Evolutionary conservation across 2,888 invertebrate genomes (phyloP).

Genomic region (Mythimna ferrago): DNA sequence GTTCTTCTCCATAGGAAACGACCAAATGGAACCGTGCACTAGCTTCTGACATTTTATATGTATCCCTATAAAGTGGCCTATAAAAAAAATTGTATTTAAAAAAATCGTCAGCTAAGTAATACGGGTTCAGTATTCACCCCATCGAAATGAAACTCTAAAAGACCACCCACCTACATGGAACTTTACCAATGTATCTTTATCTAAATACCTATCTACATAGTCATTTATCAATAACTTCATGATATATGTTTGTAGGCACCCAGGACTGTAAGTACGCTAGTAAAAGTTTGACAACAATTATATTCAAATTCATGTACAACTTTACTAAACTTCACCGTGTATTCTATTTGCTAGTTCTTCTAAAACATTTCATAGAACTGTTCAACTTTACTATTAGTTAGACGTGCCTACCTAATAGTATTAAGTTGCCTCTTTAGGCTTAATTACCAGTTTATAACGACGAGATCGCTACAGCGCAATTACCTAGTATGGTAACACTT

Average conservation of each 20-base stretch:
- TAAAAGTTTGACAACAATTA: not conserved
- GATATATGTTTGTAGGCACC: not conserved
- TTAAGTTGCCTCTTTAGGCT: constrained; percentile 40
- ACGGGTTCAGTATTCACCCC: too few relatives aligned
- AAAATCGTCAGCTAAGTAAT: too few relatives aligned
- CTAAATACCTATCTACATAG: not conserved
- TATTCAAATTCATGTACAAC: not conserved
- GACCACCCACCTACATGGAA: too few relatives aligned
- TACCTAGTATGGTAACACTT: constrained; percentile 33
- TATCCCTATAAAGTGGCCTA: too few relatives aligned
- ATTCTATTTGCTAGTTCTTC: constrained; percentile 10
- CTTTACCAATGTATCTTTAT: not conserved
- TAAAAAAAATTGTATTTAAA: too few relatives aligned
- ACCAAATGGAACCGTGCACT: too few relatives aligned
- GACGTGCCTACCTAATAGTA: constrained; percentile 7
- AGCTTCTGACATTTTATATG: too few relatives aligned
- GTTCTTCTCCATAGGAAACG: too few relatives aligned
- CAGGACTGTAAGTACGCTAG: too few relatives aligned
- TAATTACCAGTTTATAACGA: constrained; percentile 48
- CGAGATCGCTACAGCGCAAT: constrained; percentile 38
- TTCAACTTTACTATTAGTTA: constrained; percentile 17
- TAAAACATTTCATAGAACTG: constrained; percentile 11
- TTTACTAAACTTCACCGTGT: not conserved
- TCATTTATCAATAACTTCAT: not conserved
- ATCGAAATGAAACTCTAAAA: too few relatives aligned